These are phyloP conservation scores for Papilio polytes DNA, from an alignment of 1,140 invertebrate genomes.

Conservation along the genomic window DNA sequence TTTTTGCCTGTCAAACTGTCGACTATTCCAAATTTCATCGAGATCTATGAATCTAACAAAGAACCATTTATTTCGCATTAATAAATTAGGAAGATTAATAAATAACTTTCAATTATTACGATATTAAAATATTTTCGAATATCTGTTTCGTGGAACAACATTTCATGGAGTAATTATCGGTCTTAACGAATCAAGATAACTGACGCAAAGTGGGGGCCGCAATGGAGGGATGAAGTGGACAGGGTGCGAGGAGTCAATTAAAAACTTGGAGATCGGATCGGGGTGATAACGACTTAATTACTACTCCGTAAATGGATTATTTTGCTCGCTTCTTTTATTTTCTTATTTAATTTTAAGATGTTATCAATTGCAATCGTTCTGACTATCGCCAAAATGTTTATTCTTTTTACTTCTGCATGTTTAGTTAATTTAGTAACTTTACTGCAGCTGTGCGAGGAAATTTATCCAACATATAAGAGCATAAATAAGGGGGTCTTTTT, in stretches of 20 bases:
- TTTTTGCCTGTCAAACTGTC: too few relatives aligned
- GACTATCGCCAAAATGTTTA: not conserved
- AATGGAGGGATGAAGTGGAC: not conserved
- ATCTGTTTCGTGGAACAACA: not conserved
- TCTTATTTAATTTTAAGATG: slow-evolving; percentile 1
- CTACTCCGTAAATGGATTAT: slow-evolving; percentile 17
- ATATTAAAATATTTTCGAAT: not conserved
- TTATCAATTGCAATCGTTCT: not conserved
- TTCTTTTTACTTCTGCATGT: not conserved
- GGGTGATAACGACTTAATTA: slow-evolving; percentile 24
- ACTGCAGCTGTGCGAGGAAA: not conserved
- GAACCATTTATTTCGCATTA: too few relatives aligned
- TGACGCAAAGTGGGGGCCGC: not conserved
- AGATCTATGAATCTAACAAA: too few relatives aligned
- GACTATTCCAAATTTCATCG: too few relatives aligned
- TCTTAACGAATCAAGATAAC: slow-evolving; percentile 21
- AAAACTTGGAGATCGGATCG: slow-evolving; percentile 25
- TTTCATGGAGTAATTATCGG: slow-evolving; percentile 10
- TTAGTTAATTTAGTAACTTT: not conserved
- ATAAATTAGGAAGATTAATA: too few relatives aligned
- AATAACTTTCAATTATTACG: too few relatives aligned
- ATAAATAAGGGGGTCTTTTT: not conserved
- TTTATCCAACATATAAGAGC: not conserved
- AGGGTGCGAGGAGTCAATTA: slow-evolving; percentile 15
- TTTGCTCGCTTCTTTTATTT: not conserved